These are phyloP conservation scores for Daphoenositta chrysoptera DNA, from an alignment of 2,113 vertebrate genomes.

Conservation along the genomic window DNA sequence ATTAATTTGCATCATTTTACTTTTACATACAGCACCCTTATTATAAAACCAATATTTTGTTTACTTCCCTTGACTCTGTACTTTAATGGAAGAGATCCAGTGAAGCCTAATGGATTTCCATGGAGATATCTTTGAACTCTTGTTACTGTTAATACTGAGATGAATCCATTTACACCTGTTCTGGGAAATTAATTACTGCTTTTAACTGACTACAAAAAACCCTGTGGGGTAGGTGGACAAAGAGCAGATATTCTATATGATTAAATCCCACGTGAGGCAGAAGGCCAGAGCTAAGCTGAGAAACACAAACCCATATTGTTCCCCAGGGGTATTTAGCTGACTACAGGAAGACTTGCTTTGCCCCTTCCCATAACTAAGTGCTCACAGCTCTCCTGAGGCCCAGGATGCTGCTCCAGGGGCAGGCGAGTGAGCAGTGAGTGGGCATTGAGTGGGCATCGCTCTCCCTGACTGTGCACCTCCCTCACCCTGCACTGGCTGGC, in stretches of 20 bases:
- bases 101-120: background rate
- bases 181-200: background rate
- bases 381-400: background rate
- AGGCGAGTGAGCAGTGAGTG: background rate
- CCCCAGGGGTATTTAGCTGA: background rate
- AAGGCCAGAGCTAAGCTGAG: background rate
- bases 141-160: background rate
- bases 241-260: background rate
- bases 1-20: constrained; percentile 12
- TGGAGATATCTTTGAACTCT: background rate
- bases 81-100: background rate
- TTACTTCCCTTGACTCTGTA: background rate
- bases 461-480: background rate
- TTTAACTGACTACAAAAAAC: constrained; percentile 14
- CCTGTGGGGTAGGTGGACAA: background rate
- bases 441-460: background rate
- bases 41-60: background rate
- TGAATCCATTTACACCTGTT: background rate
- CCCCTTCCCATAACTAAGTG: background rate
- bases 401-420: background rate
- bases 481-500: background rate
- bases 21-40: background rate
- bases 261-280: background rate
- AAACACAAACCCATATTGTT: background rate
- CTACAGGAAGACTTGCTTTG: background rate